Evolutionary conservation across 2,113 vertebrate genomes (phyloP), one percentile per base, ranked within the genome.

Genomic region (Sturnira hondurensis): DNA sequence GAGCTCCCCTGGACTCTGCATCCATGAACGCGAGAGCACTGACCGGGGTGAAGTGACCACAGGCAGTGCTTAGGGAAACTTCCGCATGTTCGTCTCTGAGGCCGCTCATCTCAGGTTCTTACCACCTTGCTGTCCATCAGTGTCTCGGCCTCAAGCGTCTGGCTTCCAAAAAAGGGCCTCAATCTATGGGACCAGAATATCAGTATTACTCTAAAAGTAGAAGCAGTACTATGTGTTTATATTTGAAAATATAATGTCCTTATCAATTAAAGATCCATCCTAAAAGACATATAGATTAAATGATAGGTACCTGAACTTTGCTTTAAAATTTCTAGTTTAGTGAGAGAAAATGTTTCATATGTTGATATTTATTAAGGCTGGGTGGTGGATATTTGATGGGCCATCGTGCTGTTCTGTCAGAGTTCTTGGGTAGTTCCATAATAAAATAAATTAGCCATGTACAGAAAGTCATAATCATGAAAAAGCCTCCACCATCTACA

Each of bases 361-460:
- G 36, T 22, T 54, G 41, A 28, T 38, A 52, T 80, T 86, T 82
- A n/a, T 78, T 78, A 77, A 76, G 84, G 78, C 31, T 78, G 41
- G 16, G 22, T 71, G 41, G 41, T 63, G 31, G 43, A 13, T 50
- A 71, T n/a, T 38, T 20, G 10, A 12, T 81, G 12, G 52, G 50
- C 24, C 65, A 41, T 45, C 28, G 11, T 38, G 56, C 9, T 68
- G 10, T 19, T 91, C 3, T 85, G 43, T 76, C 38, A 77, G 31
- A 73, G 19, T 47, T 16, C n/a, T 94, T 67, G 5, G 56, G 31
- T 89, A 76, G 67, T 16, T 47, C 10, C 5, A 24, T 86, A 8
- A 28, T 43, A 56, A 43, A 45, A 67, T 74, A 58, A 56, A 58
- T 31, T 41, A 45, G 33, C 20, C n/a, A 58, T 36, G 16, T 68